Evolutionary conservation across 2,888 invertebrate species (phyloP).

Genomic region (Sinelater perroti): DNA sequence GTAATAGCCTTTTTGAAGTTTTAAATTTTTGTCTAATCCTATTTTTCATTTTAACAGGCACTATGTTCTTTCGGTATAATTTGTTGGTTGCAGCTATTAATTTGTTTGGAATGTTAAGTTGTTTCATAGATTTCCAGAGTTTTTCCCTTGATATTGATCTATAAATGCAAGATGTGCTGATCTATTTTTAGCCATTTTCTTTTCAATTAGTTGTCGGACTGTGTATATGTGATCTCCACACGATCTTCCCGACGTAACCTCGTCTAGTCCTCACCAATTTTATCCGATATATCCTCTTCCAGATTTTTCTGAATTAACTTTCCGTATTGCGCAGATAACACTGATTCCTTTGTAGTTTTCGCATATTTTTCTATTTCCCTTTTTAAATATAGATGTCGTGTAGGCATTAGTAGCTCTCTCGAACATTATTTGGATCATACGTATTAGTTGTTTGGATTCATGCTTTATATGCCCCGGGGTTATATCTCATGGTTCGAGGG

Average conservation of each 20-base stretch:
- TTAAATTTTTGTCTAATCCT: neutral
- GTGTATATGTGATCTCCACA: constrained; percentile 3
- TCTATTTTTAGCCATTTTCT: constrained; percentile 8
- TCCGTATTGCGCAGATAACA: no score
- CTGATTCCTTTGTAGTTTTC: no score
- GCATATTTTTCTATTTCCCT: no score
- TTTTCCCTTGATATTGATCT: constrained; percentile 1
- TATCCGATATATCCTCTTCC: constrained; percentile 1
- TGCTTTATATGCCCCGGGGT: no score
- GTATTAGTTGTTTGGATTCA: no score
- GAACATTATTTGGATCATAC: no score
- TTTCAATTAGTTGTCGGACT: constrained; percentile 9
- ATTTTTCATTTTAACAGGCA: neutral
- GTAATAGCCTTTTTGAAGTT: constrained; percentile 6
- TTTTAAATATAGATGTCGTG: no score
- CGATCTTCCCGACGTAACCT: constrained; percentile 5
- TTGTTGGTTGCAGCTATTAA: constrained; percentile 6
- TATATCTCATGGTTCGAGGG: no score
- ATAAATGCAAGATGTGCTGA: constrained; percentile 6
- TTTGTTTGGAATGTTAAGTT: constrained; percentile 6
- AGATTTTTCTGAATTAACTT: neutral
- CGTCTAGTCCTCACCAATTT: constrained; percentile 8
- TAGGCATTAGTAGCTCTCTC: no score
- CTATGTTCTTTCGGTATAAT: neutral
- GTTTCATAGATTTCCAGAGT: constrained; percentile 7